Conservation (phyloP, 1,140 invertebrate species). For the Semibalanus balanoides region DNA sequence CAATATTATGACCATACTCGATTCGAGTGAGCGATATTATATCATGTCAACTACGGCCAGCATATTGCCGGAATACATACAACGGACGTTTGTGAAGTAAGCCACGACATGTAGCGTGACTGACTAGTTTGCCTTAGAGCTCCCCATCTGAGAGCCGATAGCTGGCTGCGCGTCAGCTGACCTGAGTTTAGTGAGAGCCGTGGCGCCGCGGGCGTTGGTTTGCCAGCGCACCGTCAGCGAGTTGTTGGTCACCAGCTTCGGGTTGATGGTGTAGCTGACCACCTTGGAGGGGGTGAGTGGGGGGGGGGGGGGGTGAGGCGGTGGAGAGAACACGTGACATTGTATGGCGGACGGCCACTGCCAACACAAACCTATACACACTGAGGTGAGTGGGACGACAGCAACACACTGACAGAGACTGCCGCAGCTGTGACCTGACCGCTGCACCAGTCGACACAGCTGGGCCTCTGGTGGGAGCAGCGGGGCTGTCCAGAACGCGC, state of each 20-base stretch:
- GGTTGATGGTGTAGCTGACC: background rate
- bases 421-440: too few species aligned
- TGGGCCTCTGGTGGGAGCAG: constrained; percentile 48
- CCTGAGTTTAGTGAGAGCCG: background rate
- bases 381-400: too few species aligned
- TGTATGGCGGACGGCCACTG: too few species aligned
- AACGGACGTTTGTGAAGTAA: background rate
- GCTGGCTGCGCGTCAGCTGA: background rate
- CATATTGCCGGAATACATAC: background rate
- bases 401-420: background rate
- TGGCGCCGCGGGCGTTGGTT: background rate
- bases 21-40: background rate
- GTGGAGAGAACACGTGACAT: too few species aligned
- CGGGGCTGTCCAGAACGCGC: too few species aligned
- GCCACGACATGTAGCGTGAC: too few species aligned
- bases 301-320: too few species aligned
- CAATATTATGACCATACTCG: background rate
- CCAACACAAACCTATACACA: background rate
- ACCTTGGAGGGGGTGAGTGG: background rate
- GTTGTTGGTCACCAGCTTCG: background rate
- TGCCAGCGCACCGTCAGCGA: background rate
- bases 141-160: too few species aligned
- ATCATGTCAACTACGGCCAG: background rate
- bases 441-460: constrained; percentile 27
- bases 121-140: too few species aligned